A percentile compares a stretch with the other conserved stretches of the same genome.
Evolutionary conservation across 1,140 invertebrate species (phyloP).

Genomic region (Agrilus planipennis): DNA sequence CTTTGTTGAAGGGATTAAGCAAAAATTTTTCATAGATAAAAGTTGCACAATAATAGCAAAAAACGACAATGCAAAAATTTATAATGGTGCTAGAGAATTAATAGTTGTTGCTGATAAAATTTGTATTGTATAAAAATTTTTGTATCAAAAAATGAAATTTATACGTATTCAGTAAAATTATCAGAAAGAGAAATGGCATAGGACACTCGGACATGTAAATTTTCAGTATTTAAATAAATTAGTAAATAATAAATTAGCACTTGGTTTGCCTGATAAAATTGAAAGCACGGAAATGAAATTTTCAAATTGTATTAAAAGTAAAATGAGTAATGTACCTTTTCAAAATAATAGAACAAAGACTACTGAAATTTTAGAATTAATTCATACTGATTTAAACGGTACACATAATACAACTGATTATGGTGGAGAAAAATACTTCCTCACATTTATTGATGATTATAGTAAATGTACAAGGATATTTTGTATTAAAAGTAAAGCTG

Average conservation of each 20-base stretch:
- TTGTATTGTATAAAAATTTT: conserved; percentile 1
- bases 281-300: conserved; percentile 6
- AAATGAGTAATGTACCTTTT: conserved; percentile 31
- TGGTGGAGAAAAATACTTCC: too few species aligned
- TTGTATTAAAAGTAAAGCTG: conserved; percentile 27
- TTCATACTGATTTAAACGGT: background rate
- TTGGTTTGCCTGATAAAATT: conserved; percentile 3
- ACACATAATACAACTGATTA: too few species aligned
- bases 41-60: background rate
- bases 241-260: conserved; percentile 1
- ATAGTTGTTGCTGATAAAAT: conserved; percentile 1
- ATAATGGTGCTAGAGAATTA: conserved; percentile 6
- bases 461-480: conserved; percentile 23
- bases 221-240: conserved; percentile 5
- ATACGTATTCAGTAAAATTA: background rate
- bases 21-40: conserved; percentile 7
- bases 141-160: too few species aligned
- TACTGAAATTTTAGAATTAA: too few species aligned
- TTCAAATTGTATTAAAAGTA: conserved; percentile 14
- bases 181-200: conserved; percentile 9
- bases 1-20: conserved; percentile 2
- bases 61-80: conserved; percentile 7
- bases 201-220: conserved; percentile 8
- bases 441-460: conserved; percentile 5
- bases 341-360: conserved; percentile 29